Conservation (phyloP, 2,888 invertebrate species). For the Tethea ocularis region DNA sequence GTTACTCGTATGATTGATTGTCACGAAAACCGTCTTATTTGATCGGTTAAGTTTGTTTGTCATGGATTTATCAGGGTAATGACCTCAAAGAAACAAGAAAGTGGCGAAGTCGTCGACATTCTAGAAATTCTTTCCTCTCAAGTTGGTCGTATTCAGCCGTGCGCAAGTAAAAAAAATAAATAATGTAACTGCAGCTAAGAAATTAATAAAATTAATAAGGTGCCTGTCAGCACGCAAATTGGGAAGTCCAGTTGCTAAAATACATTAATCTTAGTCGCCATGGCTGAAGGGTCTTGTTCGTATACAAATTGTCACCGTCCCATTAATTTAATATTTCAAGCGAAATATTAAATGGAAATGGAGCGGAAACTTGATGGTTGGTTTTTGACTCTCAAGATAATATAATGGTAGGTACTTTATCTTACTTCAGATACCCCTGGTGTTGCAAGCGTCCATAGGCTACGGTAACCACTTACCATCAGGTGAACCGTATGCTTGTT, state of each 20-base stretch:
- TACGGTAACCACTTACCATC: too few species aligned
- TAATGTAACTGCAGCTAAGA: background rate
- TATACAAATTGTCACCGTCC: constrained; percentile 13
- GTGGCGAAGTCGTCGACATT: too few species aligned
- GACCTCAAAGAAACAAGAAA: too few species aligned
- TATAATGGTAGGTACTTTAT: background rate
- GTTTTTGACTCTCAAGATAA: background rate
- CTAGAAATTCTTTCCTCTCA: too few species aligned
- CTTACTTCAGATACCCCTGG: too few species aligned
- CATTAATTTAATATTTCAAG: constrained; percentile 10
- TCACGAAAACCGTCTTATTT: background rate
- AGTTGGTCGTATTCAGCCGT: too few species aligned
- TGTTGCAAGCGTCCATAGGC: too few species aligned
- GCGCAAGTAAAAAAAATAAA: too few species aligned
- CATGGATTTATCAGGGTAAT: too few species aligned
- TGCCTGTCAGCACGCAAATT: constrained; percentile 6
- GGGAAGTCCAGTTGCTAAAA: background rate
- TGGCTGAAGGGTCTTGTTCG: constrained; percentile 1
- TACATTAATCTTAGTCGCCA: constrained; percentile 11
- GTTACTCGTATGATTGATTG: background rate
- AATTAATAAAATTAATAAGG: background rate
- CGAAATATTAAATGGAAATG: background rate
- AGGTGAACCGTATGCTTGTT: too few species aligned
- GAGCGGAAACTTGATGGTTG: background rate
- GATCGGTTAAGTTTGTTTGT: too few species aligned